Conservation (phyloP, 2,797 vertebrate genomes). For the Sebastes trivittatus region DNA sequence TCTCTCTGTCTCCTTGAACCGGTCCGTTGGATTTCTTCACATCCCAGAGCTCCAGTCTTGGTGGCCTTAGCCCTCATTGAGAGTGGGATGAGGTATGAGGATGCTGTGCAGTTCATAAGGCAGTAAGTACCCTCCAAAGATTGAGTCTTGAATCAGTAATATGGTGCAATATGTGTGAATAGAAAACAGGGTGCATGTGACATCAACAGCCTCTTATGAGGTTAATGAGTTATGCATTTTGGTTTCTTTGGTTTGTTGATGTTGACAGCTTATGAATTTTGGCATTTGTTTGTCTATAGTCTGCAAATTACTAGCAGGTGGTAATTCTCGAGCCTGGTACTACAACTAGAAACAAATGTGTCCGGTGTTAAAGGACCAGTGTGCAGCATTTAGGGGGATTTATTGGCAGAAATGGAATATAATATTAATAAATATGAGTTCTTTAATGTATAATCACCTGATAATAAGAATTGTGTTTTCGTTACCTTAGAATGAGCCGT, state of each 20-base stretch:
- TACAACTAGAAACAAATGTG: neutral
- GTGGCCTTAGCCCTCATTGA: conserved; percentile 98
- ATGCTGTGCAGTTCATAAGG: conserved; percentile 98
- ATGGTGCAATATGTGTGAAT: neutral
- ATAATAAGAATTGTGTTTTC: no score
- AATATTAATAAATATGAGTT: no score
- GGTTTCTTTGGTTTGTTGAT: neutral
- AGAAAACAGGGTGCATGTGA: neutral
- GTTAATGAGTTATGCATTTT: neutral
- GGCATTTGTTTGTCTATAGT: neutral
- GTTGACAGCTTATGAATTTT: neutral
- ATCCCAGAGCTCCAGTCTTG: conserved; percentile 93
- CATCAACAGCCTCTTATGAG: neutral
- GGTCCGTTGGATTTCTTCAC: conserved; percentile 41
- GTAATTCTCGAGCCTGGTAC: neutral
- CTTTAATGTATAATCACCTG: no score
- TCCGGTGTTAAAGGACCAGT: neutral
- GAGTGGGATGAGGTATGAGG: conserved; percentile 98
- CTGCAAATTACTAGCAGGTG: neutral
- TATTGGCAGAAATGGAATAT: no score
- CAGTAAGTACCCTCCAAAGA: conserved; percentile 87
- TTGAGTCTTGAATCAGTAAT: neutral
- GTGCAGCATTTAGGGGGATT: no score
- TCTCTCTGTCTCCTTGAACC: conserved; percentile 36
- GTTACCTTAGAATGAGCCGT: no score